These are phyloP conservation scores for Lasaia peninsularis DNA, from an alignment of 1,140 invertebrate genomes.

Conservation along the genomic window DNA sequence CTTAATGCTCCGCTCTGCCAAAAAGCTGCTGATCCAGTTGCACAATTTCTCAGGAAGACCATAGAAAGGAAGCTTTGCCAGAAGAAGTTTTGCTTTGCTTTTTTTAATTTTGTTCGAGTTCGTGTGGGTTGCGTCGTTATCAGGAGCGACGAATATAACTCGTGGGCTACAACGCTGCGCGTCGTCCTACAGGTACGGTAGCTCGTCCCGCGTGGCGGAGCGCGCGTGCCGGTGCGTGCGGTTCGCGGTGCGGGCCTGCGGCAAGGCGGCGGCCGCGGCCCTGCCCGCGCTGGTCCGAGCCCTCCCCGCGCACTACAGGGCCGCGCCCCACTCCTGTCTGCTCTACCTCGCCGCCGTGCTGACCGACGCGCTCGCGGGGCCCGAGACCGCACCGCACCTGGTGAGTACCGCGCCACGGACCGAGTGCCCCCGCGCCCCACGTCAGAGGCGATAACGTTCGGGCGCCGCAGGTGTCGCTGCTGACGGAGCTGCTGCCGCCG, in stretches of 20 bases:
- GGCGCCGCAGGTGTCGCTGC: conserved; percentile 89
- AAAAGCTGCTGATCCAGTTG: no score
- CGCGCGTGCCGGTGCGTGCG: conserved; percentile 92
- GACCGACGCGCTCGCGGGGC: conserved; percentile 79
- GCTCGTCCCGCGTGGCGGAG: conserved; percentile 93
- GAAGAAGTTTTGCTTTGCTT: no score
- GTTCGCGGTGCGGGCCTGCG: conserved; percentile 92
- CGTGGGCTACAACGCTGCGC: no score
- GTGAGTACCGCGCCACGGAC: neutral
- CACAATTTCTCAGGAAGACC: no score
- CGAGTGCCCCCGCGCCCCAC: neutral
- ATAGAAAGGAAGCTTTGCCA: no score
- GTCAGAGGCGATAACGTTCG: no score
- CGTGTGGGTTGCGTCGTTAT: no score
- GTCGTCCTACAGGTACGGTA: conserved; percentile 82
- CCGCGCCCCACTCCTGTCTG: conserved; percentile 94
- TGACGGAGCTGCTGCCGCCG: conserved; percentile 90
- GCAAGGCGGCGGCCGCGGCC: conserved; percentile 86
- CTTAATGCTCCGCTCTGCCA: no score
- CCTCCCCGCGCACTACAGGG: conserved; percentile 91
- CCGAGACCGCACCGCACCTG: neutral
- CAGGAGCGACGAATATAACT: no score
- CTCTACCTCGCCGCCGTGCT: conserved; percentile 97
- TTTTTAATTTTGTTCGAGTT: no score
- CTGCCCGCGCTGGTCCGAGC: conserved; percentile 83